Conservation (phyloP, 2,888 invertebrate species). For the Apamea sordens region DNA sequence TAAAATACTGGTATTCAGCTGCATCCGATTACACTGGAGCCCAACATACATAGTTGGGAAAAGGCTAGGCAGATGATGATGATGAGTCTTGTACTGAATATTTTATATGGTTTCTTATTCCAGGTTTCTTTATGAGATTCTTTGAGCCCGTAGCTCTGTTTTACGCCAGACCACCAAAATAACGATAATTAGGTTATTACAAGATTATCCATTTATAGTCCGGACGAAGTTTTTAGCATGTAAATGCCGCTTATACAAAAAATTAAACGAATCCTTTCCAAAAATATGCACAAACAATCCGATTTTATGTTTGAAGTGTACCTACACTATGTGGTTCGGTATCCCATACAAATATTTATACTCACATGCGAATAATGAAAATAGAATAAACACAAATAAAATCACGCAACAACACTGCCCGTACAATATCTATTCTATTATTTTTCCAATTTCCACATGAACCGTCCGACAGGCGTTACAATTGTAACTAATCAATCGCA, state of each 20-base stretch:
- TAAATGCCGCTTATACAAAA: background rate
- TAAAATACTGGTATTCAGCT: too few relatives aligned
- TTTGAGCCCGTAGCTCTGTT: background rate
- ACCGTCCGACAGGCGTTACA: constrained; percentile 29
- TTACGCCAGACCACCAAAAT: background rate
- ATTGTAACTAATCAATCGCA: constrained; percentile 58
- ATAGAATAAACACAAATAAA: constrained; percentile 44
- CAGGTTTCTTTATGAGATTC: background rate
- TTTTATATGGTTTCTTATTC: background rate
- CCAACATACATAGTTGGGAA: too few relatives aligned
- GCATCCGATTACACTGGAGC: too few relatives aligned
- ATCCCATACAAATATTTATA: constrained; percentile 26
- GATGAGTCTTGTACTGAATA: too few relatives aligned
- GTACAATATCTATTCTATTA: constrained; percentile 33
- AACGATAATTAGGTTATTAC: background rate
- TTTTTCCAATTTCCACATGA: constrained; percentile 59
- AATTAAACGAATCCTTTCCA: too few relatives aligned
- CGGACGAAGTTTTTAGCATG: background rate
- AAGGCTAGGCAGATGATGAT: too few relatives aligned
- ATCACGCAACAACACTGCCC: constrained; percentile 26
- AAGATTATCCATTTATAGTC: background rate
- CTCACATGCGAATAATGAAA: constrained; percentile 21
- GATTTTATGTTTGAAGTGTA: background rate
- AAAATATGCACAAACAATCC: background rate
- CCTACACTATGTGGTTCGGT: background rate